These are phyloP conservation scores for Triplophysa siluroides DNA, from an alignment of 2,113 vertebrate genomes.

Conservation along the genomic window DNA sequence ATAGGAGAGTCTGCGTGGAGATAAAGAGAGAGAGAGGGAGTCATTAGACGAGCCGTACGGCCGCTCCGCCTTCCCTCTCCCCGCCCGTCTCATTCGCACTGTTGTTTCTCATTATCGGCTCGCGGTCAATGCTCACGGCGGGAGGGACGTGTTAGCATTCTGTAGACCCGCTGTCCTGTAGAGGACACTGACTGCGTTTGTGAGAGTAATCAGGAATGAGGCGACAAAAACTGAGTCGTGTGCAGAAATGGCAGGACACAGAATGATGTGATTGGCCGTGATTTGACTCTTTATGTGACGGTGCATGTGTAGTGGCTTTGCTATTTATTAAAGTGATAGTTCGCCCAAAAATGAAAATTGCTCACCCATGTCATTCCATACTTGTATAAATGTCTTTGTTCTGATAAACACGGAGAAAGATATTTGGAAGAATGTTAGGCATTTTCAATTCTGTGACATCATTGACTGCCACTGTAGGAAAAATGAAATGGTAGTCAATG, in stretches of 20 bases:
- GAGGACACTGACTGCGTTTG: constrained; percentile 10
- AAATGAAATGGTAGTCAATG: too few relatives aligned
- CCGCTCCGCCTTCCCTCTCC: constrained; percentile 36
- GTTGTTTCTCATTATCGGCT: constrained; percentile 44
- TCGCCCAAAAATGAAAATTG: too few relatives aligned
- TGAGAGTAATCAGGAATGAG: neutral
- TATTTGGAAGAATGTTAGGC: too few relatives aligned
- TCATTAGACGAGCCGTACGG: constrained; percentile 67
- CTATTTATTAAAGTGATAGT: too few relatives aligned
- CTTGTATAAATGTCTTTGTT: too few relatives aligned
- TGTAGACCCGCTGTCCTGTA: constrained; percentile 8
- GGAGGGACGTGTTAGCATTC: constrained; percentile 18
- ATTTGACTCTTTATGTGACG: too few relatives aligned
- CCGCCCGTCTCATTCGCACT: constrained; percentile 35
- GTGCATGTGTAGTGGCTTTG: too few relatives aligned
- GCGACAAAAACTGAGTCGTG: neutral
- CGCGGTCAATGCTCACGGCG: neutral
- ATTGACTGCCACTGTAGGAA: too few relatives aligned
- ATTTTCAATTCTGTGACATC: too few relatives aligned
- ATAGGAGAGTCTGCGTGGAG: constrained; percentile 90
- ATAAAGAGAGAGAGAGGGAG: constrained; percentile 69
- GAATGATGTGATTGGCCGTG: neutral
- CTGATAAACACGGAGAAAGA: too few relatives aligned
- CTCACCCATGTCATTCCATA: too few relatives aligned
- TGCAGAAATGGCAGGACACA: neutral